Evolutionary conservation across 2,113 vertebrate species (phyloP).

Genomic region (Peromyscus maniculatus): DNA sequence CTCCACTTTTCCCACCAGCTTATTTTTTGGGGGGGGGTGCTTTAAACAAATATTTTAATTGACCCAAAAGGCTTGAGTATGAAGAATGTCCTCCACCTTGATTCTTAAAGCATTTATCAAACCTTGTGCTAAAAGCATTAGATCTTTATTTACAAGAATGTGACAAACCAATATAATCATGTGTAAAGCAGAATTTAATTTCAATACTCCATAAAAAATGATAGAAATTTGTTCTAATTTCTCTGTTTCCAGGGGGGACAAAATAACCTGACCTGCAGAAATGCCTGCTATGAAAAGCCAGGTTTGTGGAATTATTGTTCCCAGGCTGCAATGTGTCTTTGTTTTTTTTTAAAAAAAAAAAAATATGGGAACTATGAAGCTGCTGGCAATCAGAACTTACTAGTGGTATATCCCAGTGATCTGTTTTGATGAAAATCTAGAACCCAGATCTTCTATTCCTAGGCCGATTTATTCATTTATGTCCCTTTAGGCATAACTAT

Average conservation of each 20-base stretch:
- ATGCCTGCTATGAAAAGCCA: not conserved
- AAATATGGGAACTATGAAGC: not conserved
- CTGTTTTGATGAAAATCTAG: not conserved
- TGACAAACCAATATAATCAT: not conserved
- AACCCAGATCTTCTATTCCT: not conserved
- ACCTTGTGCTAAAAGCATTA: not conserved
- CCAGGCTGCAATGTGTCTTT: not conserved
- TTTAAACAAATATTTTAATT: not conserved
- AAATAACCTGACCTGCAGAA: not conserved
- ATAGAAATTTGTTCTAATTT: not conserved
- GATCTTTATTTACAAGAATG: not conserved
- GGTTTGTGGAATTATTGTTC: not conserved
- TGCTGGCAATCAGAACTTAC: not conserved
- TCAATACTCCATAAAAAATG: constrained; percentile 30
- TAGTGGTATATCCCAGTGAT: not conserved
- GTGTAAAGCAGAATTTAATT: constrained; percentile 16
- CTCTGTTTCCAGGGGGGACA: not conserved
- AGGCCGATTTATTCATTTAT: not conserved
- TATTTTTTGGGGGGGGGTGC: too few relatives aligned
- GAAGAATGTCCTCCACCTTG: not conserved
- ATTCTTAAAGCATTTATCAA: not conserved
- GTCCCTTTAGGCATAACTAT: not conserved
- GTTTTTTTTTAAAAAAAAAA: not conserved
- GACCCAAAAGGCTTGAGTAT: not conserved
- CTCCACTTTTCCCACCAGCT: not conserved